Percentiles rank a stretch among this genome's conserved stretches.
Evolutionary conservation across 2,113 vertebrate species (phyloP).

Genomic region (Canis aureus): DNA sequence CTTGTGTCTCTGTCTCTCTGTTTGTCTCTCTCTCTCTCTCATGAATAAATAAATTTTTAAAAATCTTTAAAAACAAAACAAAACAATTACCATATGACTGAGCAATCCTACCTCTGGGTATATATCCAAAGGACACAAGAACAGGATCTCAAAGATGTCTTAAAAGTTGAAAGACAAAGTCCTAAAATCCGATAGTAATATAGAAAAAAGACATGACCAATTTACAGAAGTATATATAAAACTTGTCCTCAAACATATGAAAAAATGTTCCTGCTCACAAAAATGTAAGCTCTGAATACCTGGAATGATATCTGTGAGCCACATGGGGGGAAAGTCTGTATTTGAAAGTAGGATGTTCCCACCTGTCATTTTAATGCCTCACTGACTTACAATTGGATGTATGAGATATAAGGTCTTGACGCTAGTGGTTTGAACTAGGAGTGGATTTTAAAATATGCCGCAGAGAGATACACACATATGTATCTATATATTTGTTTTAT

Average conservation of each 20-base stretch:
- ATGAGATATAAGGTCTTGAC: background rate
- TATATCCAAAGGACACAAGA: background rate
- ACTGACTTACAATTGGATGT: background rate
- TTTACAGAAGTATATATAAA: background rate
- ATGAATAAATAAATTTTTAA: too few relatives aligned
- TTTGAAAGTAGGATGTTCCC: background rate
- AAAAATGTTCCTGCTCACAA: background rate
- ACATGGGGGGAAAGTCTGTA: background rate
- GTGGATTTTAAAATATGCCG: background rate
- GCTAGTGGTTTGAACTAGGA: background rate
- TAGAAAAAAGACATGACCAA: background rate
- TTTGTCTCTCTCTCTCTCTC: too few relatives aligned
- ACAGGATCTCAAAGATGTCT: background rate
- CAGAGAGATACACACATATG: background rate
- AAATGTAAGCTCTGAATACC: background rate
- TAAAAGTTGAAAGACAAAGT: background rate
- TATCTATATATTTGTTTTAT: background rate
- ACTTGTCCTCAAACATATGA: background rate
- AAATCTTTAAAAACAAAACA: too few relatives aligned
- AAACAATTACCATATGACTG: background rate
- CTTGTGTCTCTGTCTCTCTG: too few relatives aligned
- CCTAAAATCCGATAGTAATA: background rate
- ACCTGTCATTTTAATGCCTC: background rate
- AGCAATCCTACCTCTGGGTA: too few relatives aligned
- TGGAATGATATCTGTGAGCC: background rate